phyloP scores from a whole-genome alignment of 2,888 invertebrate genomes.

The Biston stratarius region DNA sequence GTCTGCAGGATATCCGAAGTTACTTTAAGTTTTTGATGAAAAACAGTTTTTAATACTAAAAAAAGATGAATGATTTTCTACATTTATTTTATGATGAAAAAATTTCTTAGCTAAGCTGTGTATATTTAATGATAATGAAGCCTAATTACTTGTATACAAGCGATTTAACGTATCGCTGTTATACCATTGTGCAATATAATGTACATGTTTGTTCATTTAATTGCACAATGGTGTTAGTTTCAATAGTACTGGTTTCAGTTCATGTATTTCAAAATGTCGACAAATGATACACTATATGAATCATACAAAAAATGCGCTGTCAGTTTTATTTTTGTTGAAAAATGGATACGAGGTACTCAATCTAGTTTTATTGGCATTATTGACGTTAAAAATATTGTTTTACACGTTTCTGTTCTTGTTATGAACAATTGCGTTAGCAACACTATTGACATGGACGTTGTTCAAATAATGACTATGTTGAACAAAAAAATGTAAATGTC shows the following conservation, averaged over 20 bases:
- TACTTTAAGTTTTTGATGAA: constrained; percentile 78
- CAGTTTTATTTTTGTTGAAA: constrained; percentile 59
- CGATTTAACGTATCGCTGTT: constrained; percentile 48
- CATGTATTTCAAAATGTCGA: constrained; percentile 46
- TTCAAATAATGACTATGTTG: constrained; percentile 25
- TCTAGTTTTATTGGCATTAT: constrained; percentile 72
- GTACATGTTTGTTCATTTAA: constrained; percentile 50
- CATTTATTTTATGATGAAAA: constrained; percentile 77
- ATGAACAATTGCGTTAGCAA: constrained; percentile 63
- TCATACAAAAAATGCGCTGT: constrained; percentile 69
- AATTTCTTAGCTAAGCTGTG: constrained; percentile 83
- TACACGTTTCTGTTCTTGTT: constrained; percentile 70
- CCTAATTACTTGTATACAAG: constrained; percentile 69
- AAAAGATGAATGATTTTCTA: constrained; percentile 75
- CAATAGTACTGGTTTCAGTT: constrained; percentile 84
- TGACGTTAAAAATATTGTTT: constrained; percentile 68
- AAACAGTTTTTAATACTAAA: constrained; percentile 74
- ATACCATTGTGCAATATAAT: constrained; percentile 46
- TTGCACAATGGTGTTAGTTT: constrained; percentile 65
- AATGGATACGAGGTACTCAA: constrained; percentile 71
- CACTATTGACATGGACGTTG: constrained; percentile 21
- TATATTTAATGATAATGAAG: constrained; percentile 75
- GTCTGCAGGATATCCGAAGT: constrained; percentile 76
- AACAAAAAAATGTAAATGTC: constrained; percentile 15
- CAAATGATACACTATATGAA: constrained; percentile 43